Evolutionary conservation across 2,113 vertebrate genomes (phyloP), one percentile per base, ranked within the genome.

Genomic region (Petrocephalus zakoni): DNA sequence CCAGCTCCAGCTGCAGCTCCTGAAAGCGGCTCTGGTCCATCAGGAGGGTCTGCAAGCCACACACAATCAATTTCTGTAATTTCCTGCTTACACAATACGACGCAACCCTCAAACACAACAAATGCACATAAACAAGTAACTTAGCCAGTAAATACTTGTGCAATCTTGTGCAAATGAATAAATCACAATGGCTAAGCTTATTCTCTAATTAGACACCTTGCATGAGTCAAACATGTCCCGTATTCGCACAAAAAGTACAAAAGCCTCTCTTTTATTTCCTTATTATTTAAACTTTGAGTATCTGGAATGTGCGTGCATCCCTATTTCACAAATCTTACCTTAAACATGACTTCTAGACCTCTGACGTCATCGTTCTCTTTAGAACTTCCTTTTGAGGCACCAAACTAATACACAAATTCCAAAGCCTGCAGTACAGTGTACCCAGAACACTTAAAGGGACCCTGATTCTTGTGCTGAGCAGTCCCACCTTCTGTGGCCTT

Each of bases 1-100:
- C 95, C 64, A 95, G 91, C 91, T 97, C 96, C 88, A 95, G 91
- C 93, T 99, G 97, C 88, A 99, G 95, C 92, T 99, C 97, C 92
- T 97, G 96, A 89, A 99, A 99, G 46, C 98, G 96, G 0, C 91
- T 90, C 91, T 98, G 97, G 92, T 99, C 98, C 98, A 99, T 98
- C 81, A 99, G 87, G 88, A 99, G 88, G 0, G 98, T 98, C 98
- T 99, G 90, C 2, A 49, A 61, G 34, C 37, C 34, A 6, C 51
- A 61, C 22, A 51, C 53, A 2, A 49, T 55, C 58, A 90, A 37
- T 88, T 58, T n/a, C 0, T 0, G 34, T 53, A 11, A 49, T 90
- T 75, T 86, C 64, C 88, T 86, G 83, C 49, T 86, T 55, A 75
- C 64, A 89, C 11, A 75, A 89, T 47, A 72, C 15, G 21, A 83